Evolutionary conservation across 2,888 invertebrate genomes (phyloP).

Genomic region (Ramazzottius varieornatus): DNA sequence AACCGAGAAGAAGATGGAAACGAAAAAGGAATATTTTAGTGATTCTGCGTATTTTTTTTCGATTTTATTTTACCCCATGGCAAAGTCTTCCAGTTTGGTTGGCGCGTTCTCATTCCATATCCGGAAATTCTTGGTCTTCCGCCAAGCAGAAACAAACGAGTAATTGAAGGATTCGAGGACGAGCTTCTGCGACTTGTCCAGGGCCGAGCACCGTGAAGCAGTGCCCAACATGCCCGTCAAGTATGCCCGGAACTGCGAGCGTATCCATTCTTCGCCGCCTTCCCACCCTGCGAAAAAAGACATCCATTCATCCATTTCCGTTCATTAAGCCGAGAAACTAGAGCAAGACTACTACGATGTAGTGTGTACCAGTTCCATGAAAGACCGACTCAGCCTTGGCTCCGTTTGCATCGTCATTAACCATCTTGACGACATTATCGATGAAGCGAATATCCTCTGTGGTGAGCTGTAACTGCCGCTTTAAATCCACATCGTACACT

Average conservation of each 20-base stretch:
- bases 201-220: slow-evolving; percentile 8
- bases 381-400: slow-evolving; percentile 39
- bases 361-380: slow-evolving; percentile 8
- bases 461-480: slow-evolving; percentile 55
- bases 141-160: background rate
- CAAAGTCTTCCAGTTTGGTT: background rate
- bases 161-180: background rate
- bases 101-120: slow-evolving; percentile 4
- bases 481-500: slow-evolving; percentile 45
- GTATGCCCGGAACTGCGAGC: slow-evolving; percentile 48
- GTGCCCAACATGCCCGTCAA: slow-evolving; percentile 22
- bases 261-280: slow-evolving; percentile 86
- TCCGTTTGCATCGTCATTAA: slow-evolving; percentile 6
- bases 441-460: slow-evolving; percentile 86
- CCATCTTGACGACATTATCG: slow-evolving; percentile 46
- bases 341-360: too few species aligned
- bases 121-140: background rate
- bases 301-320: background rate
- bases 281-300: slow-evolving; percentile 34
- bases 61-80: background rate
- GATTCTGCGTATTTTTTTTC: background rate
- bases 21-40: too few species aligned
- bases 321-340: too few species aligned
- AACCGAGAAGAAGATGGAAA: too few species aligned
- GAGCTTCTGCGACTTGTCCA: background rate